Conservation (phyloP, 1,140 invertebrate genomes). For the Zaprionus lachaisei region DNA sequence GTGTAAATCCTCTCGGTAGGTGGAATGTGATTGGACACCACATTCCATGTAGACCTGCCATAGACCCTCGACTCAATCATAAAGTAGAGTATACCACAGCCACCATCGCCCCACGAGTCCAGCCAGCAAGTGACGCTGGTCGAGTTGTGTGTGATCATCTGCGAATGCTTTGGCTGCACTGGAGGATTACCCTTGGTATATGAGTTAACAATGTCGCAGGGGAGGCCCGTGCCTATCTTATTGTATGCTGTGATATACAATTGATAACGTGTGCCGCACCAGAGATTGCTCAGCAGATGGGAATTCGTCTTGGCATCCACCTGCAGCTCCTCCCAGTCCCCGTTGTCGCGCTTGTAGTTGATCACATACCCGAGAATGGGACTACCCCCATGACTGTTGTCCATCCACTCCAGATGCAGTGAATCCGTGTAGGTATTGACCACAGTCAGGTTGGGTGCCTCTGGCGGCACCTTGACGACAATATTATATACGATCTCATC, state of each 20-base stretch:
- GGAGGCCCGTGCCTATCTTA: slow-evolving; percentile 93
- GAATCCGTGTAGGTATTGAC: slow-evolving; percentile 90
- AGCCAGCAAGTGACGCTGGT: slow-evolving; percentile 95
- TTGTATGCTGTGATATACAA: slow-evolving; percentile 95
- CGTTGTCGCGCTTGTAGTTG: slow-evolving; percentile 94
- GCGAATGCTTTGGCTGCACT: slow-evolving; percentile 91
- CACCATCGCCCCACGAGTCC: slow-evolving; percentile 94
- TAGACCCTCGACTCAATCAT: slow-evolving; percentile 89
- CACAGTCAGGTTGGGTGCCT: slow-evolving; percentile 88
- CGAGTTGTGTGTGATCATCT: slow-evolving; percentile 94
- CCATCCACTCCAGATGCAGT: slow-evolving; percentile 88
- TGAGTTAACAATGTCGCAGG: slow-evolving; percentile 93
- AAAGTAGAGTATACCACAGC: slow-evolving; percentile 95
- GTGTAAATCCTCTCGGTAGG: slow-evolving; percentile 91
- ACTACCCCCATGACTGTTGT: slow-evolving; percentile 89
- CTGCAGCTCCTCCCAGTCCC: slow-evolving; percentile 94
- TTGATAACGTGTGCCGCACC: slow-evolving; percentile 94
- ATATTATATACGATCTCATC: slow-evolving; percentile 93
- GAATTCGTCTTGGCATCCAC: slow-evolving; percentile 91
- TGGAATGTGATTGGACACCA: slow-evolving; percentile 91
- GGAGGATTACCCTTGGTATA: slow-evolving; percentile 93
- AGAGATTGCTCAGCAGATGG: slow-evolving; percentile 91
- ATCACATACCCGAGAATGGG: slow-evolving; percentile 92
- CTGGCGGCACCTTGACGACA: slow-evolving; percentile 89
- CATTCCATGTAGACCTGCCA: slow-evolving; percentile 87